Evolutionary conservation across 2,888 invertebrate genomes (phyloP).

Genomic region (Monochamus alternatus): DNA sequence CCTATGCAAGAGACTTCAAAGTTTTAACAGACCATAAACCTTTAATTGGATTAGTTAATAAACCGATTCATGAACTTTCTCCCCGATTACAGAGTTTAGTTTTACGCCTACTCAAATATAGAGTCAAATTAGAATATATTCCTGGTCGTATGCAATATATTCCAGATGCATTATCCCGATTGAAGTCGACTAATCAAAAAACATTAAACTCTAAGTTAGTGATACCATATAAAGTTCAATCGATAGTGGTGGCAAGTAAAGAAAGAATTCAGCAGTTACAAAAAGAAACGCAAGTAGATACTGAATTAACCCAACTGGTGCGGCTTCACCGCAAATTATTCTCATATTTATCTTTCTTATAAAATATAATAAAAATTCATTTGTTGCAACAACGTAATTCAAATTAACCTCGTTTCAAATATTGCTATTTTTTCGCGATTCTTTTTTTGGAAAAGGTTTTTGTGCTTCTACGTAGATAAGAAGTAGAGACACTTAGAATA

Average conservation of each 20-base stretch:
- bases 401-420: too few relatives aligned
- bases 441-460: too few relatives aligned
- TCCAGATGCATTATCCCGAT: constrained; percentile 19
- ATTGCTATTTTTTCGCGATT: too few relatives aligned
- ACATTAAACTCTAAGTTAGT: background rate
- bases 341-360: too few relatives aligned
- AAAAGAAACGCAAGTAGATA: constrained; percentile 12
- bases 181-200: background rate
- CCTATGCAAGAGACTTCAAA: constrained; percentile 10
- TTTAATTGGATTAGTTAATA: constrained; percentile 30
- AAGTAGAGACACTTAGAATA: too few relatives aligned
- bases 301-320: constrained; percentile 1
- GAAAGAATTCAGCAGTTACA: constrained; percentile 19
- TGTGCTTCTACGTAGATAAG: too few relatives aligned
- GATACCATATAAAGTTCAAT: constrained; percentile 17
- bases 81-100: constrained; percentile 25
- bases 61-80: constrained; percentile 26
- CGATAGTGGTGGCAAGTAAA: constrained; percentile 20
- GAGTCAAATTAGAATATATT: constrained; percentile 15
- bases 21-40: constrained; percentile 26
- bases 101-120: constrained; percentile 18
- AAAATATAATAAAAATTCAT: too few relatives aligned
- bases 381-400: too few relatives aligned
- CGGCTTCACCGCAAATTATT: too few relatives aligned
- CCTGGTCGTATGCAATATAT: constrained; percentile 17